A percentile compares a stretch with the other conserved stretches of the same genome.
phyloP scores from a whole-genome alignment of 1,140 invertebrate genomes.

The Drosophila kikkawai region DNA sequence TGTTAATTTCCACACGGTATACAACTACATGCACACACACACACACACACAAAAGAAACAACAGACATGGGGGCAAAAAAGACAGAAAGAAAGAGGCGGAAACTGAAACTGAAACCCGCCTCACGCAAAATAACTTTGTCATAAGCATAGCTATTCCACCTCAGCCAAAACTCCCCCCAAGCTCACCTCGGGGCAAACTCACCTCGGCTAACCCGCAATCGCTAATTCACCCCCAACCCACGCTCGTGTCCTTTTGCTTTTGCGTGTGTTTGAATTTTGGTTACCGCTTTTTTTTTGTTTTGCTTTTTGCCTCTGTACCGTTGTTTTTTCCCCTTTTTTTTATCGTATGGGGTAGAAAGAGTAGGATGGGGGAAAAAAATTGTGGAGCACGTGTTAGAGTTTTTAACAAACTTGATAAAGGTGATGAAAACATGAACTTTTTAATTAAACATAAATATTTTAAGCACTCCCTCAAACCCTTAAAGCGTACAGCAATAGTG shows the following conservation, averaged over 20 bases:
- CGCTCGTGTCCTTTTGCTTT: conserved; percentile 36
- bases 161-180: conserved; percentile 11
- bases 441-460: conserved; percentile 36
- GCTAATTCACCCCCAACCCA: conserved; percentile 5
- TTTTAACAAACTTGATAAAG: not conserved
- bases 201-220: conserved; percentile 11
- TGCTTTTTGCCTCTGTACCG: conserved; percentile 24
- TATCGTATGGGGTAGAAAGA: not conserved
- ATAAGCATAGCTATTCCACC: conserved; percentile 16
- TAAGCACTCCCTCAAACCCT: not conserved
- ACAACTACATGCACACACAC: conserved; percentile 30
- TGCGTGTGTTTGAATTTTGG: conserved; percentile 56
- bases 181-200: conserved; percentile 12
- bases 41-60: conserved; percentile 7
- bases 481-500: not conserved
- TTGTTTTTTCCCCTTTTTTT: conserved; percentile 13
- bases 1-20: conserved; percentile 76
- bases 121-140: conserved; percentile 57
- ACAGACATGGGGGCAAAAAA: conserved; percentile 9
- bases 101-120: conserved; percentile 21
- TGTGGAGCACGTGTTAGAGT: conserved; percentile 11
- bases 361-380: not conserved
- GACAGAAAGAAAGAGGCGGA: conserved; percentile 8
- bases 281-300: conserved; percentile 46
- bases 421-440: conserved; percentile 5